Percentiles rank a stretch among this genome's conserved stretches.
These are phyloP conservation scores for Blera fallax DNA, from an alignment of 2,888 invertebrate species.

Conservation along the genomic window DNA sequence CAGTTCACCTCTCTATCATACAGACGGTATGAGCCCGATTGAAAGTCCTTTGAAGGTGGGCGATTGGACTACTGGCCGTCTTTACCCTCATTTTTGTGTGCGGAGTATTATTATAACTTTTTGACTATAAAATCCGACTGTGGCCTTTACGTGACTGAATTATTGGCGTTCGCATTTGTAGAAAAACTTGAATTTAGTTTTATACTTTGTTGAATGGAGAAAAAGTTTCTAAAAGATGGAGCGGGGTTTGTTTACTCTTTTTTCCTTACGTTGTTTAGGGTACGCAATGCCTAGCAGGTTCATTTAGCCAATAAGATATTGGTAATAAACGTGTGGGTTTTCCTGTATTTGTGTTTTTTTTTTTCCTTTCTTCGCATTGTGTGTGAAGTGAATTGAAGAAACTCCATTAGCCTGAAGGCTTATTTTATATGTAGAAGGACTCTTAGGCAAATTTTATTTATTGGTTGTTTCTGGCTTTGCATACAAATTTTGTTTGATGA, in stretches of 20 bases:
- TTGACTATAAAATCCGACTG: conserved; percentile 68
- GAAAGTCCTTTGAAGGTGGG: conserved; percentile 9
- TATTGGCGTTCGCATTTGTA: conserved; percentile 57
- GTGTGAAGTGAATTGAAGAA: conserved; percentile 39
- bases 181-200: conserved; percentile 51
- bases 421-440: conserved; percentile 19
- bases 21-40: not conserved
- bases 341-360: conserved; percentile 16
- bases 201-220: conserved; percentile 5
- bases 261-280: not conserved
- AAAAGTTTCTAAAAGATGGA: not conserved
- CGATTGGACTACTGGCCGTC: conserved; percentile 8
- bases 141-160: conserved; percentile 72
- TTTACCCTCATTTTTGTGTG: conserved; percentile 42
- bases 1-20: not conserved
- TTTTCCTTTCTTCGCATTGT: not conserved
- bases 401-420: conserved; percentile 25
- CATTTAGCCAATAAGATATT: conserved; percentile 62
- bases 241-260: conserved; percentile 23
- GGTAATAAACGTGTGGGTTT: conserved; percentile 56
- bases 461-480: conserved; percentile 41
- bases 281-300: conserved; percentile 44
- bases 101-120: conserved; percentile 57
- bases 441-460: conserved; percentile 48
- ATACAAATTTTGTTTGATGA: conserved; percentile 51